Evolutionary conservation across 2,888 invertebrate species (phyloP), one percentile per base, ranked within the genome.

Genomic region (Spisula solida): DNA sequence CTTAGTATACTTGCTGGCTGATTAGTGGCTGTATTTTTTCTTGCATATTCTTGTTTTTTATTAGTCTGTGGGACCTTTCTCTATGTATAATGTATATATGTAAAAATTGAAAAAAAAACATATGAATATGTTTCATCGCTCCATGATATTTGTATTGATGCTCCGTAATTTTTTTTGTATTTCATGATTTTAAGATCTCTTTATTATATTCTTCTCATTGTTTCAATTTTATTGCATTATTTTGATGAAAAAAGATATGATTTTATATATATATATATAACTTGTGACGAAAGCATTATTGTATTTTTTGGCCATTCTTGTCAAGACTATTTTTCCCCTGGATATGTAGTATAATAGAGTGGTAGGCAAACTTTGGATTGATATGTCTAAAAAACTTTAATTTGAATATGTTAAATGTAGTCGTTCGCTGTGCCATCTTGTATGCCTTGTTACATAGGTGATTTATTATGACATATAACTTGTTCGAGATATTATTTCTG

Each of bases 81-180:
- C 29, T 85, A 79, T 87, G 87, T 88, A 56, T 83, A 88, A 83
- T 87, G 84, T 86, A 75, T 86, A 70, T 86, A 47, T 82, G 86
- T 75, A 79, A 89, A 83, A 48, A 51, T n/a, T 31, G 18, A 85
- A 86, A 48, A 83, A 47, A 85, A 82, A 88, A 85, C 85, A 87
- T 87, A 89, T 89, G 91, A 91, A 91, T 91, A 91, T 91, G 91
- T 91, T 91, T 91, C 91, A 41, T 10, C 87, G 91, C 91, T 91
- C 90, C 90, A 88, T 85, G 75, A 34, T 84, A 41, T 82, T 86
- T 20, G 56, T 82, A n/a, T 70, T 70, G 34, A 84, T 84, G 78
- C 84, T 84, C 78, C 78, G 78, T 84, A 55, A 31, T 20, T 47
- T 25, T n/a, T 41, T 60, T 34, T 82, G 34, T 75, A 75, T 70